These are phyloP conservation scores for Spodoptera litura DNA, from an alignment of 1,140 invertebrate genomes.

Conservation along the genomic window DNA sequence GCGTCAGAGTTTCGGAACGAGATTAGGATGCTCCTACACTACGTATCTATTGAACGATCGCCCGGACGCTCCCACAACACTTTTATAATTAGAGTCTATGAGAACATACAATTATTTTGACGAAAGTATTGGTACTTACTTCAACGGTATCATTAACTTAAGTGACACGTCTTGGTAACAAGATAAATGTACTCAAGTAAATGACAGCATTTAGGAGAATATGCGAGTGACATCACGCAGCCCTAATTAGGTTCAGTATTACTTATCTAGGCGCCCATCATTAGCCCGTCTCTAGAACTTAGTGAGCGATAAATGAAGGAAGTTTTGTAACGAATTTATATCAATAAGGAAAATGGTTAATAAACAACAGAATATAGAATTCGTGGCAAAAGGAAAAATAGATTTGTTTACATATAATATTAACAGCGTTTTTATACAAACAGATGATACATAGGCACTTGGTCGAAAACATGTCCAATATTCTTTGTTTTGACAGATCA, in stretches of 20 bases:
- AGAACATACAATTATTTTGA: neutral
- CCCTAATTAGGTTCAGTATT: slow-evolving; percentile 48
- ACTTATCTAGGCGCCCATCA: slow-evolving; percentile 17
- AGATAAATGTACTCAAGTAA: slow-evolving; percentile 42
- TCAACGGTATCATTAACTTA: slow-evolving; percentile 8
- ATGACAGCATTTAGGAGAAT: slow-evolving; percentile 51
- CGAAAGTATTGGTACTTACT: too few relatives aligned
- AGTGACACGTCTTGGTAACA: slow-evolving; percentile 20
- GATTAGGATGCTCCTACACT: slow-evolving; percentile 81
- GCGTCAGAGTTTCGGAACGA: slow-evolving; percentile 60
- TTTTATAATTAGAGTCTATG: slow-evolving; percentile 34
- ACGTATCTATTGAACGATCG: slow-evolving; percentile 57
- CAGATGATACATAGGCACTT: neutral
- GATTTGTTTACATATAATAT: slow-evolving; percentile 16
- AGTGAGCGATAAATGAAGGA: slow-evolving; percentile 3
- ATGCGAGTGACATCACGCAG: slow-evolving; percentile 55
- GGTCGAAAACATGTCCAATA: too few relatives aligned
- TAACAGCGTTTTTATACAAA: neutral
- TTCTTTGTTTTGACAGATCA: too few relatives aligned
- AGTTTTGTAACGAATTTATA: slow-evolving; percentile 13
- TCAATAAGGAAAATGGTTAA: slow-evolving; percentile 18
- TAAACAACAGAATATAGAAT: neutral
- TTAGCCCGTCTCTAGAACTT: neutral
- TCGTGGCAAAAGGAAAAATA: slow-evolving; percentile 27
- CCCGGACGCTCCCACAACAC: slow-evolving; percentile 34